phyloP scores from a whole-genome alignment of 1,140 invertebrate species.

The Pogonognathellus flavescens region DNA sequence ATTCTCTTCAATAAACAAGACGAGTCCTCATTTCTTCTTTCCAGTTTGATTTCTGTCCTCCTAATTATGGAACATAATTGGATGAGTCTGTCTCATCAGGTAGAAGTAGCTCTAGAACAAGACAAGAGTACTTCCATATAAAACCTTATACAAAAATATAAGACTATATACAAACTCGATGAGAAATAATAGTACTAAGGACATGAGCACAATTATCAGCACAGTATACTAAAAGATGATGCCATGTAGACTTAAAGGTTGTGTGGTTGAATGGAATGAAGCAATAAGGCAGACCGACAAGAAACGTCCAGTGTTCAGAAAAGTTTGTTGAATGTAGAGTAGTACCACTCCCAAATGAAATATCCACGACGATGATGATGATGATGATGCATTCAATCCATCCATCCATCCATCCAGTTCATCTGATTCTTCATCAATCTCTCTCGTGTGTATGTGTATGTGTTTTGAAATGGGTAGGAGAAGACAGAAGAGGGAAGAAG shows the following conservation, averaged over 20 bases:
- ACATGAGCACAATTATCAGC: slow-evolving; percentile 8
- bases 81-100: slow-evolving; percentile 38
- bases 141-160: too few species aligned
- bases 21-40: slow-evolving; percentile 12
- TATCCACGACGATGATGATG: not conserved
- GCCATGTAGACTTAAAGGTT: not conserved
- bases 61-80: slow-evolving; percentile 49
- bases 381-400: not conserved
- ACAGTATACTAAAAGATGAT: not conserved
- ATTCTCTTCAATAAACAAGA: too few species aligned
- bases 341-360: slow-evolving; percentile 43
- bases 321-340: not conserved
- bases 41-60: slow-evolving; percentile 42
- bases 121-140: too few species aligned
- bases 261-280: not conserved
- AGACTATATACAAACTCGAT: too few species aligned
- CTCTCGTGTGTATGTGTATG: not conserved
- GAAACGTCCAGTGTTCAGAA: not conserved
- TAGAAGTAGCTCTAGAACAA: too few species aligned
- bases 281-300: too few species aligned
- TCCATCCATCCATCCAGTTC: slow-evolving; percentile 19
- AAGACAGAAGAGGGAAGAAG: not conserved
- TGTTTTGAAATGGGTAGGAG: not conserved
- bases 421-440: slow-evolving; percentile 10
- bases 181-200: not conserved